phyloP scores from a whole-genome alignment of 2,888 invertebrate genomes.

The Tetanocera ferruginea region DNA sequence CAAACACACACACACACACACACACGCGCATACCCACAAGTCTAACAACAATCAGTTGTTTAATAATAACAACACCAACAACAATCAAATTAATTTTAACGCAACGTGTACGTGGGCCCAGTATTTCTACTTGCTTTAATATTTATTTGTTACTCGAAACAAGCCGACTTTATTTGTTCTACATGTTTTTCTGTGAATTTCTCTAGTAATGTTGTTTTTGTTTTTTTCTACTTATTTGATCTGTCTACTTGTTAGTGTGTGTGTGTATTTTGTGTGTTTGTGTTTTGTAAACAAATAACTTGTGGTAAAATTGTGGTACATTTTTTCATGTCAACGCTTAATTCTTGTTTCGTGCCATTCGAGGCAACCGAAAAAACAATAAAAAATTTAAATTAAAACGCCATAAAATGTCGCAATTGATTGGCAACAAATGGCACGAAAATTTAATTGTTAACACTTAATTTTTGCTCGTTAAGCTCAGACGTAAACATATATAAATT shows the following conservation, averaged over 20 bases:
- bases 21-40: background rate
- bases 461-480: no score
- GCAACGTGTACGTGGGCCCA: background rate
- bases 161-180: background rate
- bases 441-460: no score
- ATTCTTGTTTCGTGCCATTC: background rate
- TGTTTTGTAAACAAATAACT: background rate
- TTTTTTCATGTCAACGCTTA: background rate
- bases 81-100: conserved; percentile 33
- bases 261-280: background rate
- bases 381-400: background rate
- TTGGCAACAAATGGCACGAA: no score
- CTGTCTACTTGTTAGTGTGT: background rate
- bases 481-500: no score
- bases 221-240: background rate
- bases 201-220: background rate
- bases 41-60: conserved; percentile 14
- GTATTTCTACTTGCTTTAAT: no score
- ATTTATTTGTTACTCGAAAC: background rate
- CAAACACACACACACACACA: conserved; percentile 27
- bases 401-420: no score
- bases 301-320: background rate
- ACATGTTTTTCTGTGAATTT: background rate
- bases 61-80: conserved; percentile 19
- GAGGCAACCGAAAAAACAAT: background rate